Base-by-base conservation (phyloP, 2,888 invertebrate genomes). In the Balanococcus diminutus region DNA sequence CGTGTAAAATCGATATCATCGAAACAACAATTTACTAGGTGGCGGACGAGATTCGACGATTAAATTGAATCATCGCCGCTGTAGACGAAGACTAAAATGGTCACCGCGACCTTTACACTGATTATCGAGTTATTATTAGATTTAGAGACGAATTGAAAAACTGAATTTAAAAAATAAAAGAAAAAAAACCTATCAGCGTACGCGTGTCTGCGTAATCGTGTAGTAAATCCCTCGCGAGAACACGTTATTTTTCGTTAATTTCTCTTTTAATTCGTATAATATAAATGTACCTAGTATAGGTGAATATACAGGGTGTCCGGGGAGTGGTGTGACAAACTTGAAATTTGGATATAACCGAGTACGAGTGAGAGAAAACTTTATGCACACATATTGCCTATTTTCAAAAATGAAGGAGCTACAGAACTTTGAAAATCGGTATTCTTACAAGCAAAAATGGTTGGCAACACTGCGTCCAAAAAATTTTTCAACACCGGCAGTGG, bases 181-280 rank as follows among this genome's bases (percentile, higher is more conserved):
- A 39, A 79, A 79, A 19, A 79, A 14, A 32, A 14, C 2, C 4
- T 14, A 75, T 16, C 28, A 75, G n/a, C n/a, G 28, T 75, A 75
- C 16, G 28, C 5, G 9, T 32, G 28, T 28, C n/a, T n/a, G 32
- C 28, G 32, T 75, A 75, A n/a, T 19, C 19, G 51, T 51, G 51
- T 51, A 51, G 51, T 51, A 51, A 51, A 51, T 51, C 51, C 42
- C n/a, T 51, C 51, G n/a, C 19, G 19, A 51, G 51, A 51, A 51
- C 51, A 9, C 51, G 51, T n/a, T 79, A 39, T 32, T 79, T 75
- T 79, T 79, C 36, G 32, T 79, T 79, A 39, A 79, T 79, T 79
- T 79, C 79, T 32, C 32, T 75, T 75, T 32, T 75, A 32, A 75
- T 75, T 75, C 31, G 75, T 28, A 75, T 28, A 75, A 75, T 32